Evolutionary conservation across 2,797 vertebrate genomes (phyloP).

Genomic region (Craterocephalus amniculus): DNA sequence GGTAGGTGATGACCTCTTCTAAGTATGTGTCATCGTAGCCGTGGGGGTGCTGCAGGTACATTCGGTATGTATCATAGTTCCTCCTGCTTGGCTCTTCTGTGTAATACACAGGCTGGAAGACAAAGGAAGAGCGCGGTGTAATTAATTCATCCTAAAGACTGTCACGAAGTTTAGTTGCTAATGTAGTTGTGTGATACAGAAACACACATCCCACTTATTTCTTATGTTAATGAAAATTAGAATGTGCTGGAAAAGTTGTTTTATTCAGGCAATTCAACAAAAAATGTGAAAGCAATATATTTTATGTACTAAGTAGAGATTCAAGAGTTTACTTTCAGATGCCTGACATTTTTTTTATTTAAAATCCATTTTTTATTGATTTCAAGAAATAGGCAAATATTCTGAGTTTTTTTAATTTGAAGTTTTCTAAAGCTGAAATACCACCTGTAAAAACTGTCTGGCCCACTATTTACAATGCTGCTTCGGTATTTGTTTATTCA

Average conservation of each 20-base stretch:
- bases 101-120: conserved; percentile 89
- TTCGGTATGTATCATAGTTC: conserved; percentile 93
- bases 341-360: too few species aligned
- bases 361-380: too few species aligned
- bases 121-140: neutral
- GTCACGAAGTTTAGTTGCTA: neutral
- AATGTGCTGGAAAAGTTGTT: too few species aligned
- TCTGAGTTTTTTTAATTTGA: too few species aligned
- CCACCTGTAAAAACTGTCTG: neutral
- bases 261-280: too few species aligned
- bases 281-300: too few species aligned
- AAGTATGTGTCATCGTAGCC: conserved; percentile 93
- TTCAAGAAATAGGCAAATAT: too few species aligned
- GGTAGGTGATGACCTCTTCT: conserved; percentile 92
- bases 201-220: neutral
- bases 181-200: neutral
- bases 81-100: conserved; percentile 88
- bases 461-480: neutral
- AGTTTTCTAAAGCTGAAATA: too few species aligned
- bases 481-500: neutral
- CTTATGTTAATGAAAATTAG: too few species aligned
- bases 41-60: conserved; percentile 93
- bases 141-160: neutral
- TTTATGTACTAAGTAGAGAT: too few species aligned
- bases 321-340: too few species aligned